A percentile compares a stretch with the other conserved stretches of the same genome.
phyloP scores from a whole-genome alignment of 2,797 vertebrate species.

The Tiaroga cobitis region DNA sequence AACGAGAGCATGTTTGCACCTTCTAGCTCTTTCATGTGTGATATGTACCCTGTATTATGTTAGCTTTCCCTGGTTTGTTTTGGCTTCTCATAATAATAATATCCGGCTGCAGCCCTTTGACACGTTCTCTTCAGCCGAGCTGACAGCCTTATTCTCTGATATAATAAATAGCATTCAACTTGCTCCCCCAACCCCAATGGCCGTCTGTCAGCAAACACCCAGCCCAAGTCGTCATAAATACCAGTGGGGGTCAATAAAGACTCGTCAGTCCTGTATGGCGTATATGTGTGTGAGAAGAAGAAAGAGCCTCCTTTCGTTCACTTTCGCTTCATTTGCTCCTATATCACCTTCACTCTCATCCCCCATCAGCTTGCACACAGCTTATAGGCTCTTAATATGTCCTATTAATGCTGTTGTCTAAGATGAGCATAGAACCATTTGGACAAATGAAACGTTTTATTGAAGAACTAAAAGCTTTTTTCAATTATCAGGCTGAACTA shows the following conservation, averaged over 20 bases:
- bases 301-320: neutral
- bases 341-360: neutral
- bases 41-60: neutral
- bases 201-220: conserved; percentile 37
- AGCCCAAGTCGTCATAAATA: conserved; percentile 54
- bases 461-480: conserved; percentile 22
- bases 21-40: neutral
- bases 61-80: conserved; percentile 18
- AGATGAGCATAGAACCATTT: neutral
- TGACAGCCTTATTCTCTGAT: conserved; percentile 43
- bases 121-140: neutral
- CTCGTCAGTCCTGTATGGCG: neutral
- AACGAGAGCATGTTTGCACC: neutral
- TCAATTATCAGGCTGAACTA: neutral
- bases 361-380: neutral
- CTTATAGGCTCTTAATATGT: neutral
- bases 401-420: conserved; percentile 12
- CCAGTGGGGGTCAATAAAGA: conserved; percentile 42
- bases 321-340: conserved; percentile 3
- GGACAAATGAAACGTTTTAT: neutral
- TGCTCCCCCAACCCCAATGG: neutral
- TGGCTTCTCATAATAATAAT: conserved; percentile 24
- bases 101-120: neutral
- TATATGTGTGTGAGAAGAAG: neutral
- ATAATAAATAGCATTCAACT: conserved; percentile 45